These are phyloP conservation scores for Phaethornis superciliosus DNA, from an alignment of 2,113 vertebrate genomes.

Conservation along the genomic window DNA sequence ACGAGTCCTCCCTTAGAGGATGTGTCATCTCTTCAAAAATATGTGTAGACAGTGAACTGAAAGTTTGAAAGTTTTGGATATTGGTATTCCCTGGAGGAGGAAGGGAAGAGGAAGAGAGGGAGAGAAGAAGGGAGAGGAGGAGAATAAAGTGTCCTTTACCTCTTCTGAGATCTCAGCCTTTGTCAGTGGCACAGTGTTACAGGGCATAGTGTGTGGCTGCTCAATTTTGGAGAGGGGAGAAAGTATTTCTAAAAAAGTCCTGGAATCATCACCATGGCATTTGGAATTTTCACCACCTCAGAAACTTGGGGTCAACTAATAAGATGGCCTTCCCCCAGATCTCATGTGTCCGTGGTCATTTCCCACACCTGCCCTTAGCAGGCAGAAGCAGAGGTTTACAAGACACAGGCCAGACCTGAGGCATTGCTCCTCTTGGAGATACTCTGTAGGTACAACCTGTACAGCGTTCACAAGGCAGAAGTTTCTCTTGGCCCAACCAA, in stretches of 20 bases:
- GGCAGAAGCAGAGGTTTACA: background rate
- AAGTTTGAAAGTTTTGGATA: background rate
- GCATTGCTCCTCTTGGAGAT: background rate
- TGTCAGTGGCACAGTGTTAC: background rate
- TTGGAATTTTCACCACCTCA: background rate
- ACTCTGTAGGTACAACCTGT: too few species aligned
- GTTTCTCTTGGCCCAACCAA: background rate
- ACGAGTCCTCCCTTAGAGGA: background rate
- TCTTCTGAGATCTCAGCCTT: background rate
- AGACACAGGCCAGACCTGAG: background rate
- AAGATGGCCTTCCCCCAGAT: background rate
- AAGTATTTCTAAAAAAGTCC: background rate
- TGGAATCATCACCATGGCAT: background rate
- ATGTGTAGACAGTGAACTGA: rapidly evolving
- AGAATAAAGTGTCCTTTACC: background rate
- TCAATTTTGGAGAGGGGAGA: background rate
- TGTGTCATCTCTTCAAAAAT: background rate
- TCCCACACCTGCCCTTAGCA: background rate
- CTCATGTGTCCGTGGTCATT: background rate
- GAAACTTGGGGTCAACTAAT: background rate
- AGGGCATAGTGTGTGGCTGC: background rate
- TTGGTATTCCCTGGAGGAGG: background rate
- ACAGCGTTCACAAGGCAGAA: background rate
- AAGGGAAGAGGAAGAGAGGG: background rate
- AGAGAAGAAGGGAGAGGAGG: background rate